Percentiles rank a stretch among this genome's conserved stretches.
Conservation (phyloP, 2,113 vertebrate genomes). For the Tachysurus fulvidraco region DNA sequence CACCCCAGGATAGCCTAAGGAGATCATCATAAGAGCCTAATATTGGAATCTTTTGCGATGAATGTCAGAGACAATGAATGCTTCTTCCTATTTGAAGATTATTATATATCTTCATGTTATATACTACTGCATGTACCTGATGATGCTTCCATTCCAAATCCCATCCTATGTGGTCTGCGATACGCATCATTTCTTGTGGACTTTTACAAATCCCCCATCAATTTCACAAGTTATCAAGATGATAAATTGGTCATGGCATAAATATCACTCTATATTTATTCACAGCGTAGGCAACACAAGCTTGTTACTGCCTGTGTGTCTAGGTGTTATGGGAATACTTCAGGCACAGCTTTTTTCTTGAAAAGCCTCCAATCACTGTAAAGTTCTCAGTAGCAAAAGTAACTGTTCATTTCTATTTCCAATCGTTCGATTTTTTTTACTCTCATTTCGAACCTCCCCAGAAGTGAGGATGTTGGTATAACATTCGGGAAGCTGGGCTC, state of each 20-base stretch:
- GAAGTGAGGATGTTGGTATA: slow-evolving; percentile 24
- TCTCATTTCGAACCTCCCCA: slow-evolving; percentile 16
- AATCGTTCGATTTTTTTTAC: slow-evolving; percentile 18
- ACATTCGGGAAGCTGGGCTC: slow-evolving; percentile 14
- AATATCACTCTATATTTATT: slow-evolving; percentile 33
- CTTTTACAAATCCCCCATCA: background rate
- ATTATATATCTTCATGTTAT: background rate
- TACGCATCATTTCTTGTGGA: background rate
- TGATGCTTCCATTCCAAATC: background rate
- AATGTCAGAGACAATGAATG: background rate
- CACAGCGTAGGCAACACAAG: slow-evolving; percentile 20
- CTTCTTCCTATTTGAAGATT: background rate
- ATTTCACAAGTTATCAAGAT: slow-evolving; percentile 11
- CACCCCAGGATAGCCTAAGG: background rate
- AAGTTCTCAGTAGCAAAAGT: background rate
- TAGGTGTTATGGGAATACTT: slow-evolving; percentile 14
- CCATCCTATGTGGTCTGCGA: background rate
- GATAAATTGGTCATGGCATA: slow-evolving; percentile 33
- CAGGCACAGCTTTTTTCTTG: slow-evolving; percentile 9
- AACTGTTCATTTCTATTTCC: slow-evolving; percentile 20
- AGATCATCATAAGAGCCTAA: background rate
- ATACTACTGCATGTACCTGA: background rate
- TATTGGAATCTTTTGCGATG: background rate
- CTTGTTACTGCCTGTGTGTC: slow-evolving; percentile 18
- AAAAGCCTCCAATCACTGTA: slow-evolving; percentile 19